These are phyloP conservation scores for Melanogrammus aeglefinus DNA, from an alignment of 2,797 vertebrate species.

Conservation along the genomic window DNA sequence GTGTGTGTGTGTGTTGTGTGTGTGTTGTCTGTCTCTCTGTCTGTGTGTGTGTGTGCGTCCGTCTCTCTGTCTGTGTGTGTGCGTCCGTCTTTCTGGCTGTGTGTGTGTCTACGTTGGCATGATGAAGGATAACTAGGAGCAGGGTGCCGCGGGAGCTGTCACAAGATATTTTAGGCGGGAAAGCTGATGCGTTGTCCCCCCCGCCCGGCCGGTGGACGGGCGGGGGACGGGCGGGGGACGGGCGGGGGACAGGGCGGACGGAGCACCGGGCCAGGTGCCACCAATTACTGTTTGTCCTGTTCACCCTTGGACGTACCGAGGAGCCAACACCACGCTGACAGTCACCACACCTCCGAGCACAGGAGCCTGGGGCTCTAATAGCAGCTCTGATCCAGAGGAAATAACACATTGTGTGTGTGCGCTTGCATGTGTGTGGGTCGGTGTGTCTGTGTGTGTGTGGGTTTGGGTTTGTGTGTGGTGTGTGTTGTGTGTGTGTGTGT, in stretches of 20 bases:
- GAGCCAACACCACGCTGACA: slow-evolving; percentile 45
- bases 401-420: neutral
- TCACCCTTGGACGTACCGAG: slow-evolving; percentile 62
- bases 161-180: slow-evolving; percentile 66
- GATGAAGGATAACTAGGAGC: slow-evolving; percentile 77
- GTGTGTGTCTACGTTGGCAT: slow-evolving; percentile 67
- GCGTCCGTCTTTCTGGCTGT: neutral
- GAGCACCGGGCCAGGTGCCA: slow-evolving; percentile 45
- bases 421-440: neutral
- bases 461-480: too few species aligned
- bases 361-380: slow-evolving; percentile 25
- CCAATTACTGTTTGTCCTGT: slow-evolving; percentile 71
- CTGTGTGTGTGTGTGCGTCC: too few species aligned
- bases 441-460: too few species aligned
- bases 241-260: slow-evolving; percentile 2
- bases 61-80: too few species aligned
- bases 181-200: slow-evolving; percentile 36
- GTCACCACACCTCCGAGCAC: slow-evolving; percentile 55
- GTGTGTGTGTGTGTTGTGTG: neutral
- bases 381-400: slow-evolving; percentile 22
- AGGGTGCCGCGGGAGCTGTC: slow-evolving; percentile 67
- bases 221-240: slow-evolving; percentile 45
- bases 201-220: slow-evolving; percentile 57
- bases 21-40: too few species aligned
- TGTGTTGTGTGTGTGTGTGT: too few species aligned